phyloP scores from a whole-genome alignment of 2,113 vertebrate species.

The Passer domesticus region DNA sequence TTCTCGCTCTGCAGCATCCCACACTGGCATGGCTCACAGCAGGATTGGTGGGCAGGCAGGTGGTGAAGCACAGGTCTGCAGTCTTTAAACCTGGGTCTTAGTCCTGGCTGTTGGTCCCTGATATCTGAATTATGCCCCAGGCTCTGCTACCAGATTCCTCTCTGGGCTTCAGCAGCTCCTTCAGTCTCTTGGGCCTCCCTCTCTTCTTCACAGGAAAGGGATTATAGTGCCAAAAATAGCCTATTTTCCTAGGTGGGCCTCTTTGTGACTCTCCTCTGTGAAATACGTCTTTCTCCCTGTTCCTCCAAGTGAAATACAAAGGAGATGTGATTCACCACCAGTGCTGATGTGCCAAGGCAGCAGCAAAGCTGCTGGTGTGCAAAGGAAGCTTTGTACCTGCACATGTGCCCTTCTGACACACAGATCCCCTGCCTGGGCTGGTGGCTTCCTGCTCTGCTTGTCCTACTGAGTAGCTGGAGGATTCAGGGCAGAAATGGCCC shows the following conservation, averaged over 20 bases:
- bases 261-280: conserved; percentile 5
- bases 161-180: neutral
- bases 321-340: neutral
- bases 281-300: neutral
- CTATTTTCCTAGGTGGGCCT: neutral
- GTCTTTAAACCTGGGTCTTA: neutral
- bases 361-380: neutral
- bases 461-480: neutral
- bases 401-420: neutral
- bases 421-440: neutral
- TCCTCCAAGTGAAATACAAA: conserved; percentile 12
- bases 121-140: neutral
- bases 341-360: neutral
- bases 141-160: neutral
- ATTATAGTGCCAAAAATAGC: neutral
- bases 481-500: neutral
- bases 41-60: neutral
- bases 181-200: neutral
- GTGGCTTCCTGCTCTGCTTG: neutral
- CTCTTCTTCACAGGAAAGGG: neutral
- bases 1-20: neutral
- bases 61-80: neutral
- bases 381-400: neutral
- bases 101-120: neutral
- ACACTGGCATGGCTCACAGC: neutral